Evolutionary conservation across 2,888 invertebrate species (phyloP).

Genomic region (Drosophila pullipes): DNA sequence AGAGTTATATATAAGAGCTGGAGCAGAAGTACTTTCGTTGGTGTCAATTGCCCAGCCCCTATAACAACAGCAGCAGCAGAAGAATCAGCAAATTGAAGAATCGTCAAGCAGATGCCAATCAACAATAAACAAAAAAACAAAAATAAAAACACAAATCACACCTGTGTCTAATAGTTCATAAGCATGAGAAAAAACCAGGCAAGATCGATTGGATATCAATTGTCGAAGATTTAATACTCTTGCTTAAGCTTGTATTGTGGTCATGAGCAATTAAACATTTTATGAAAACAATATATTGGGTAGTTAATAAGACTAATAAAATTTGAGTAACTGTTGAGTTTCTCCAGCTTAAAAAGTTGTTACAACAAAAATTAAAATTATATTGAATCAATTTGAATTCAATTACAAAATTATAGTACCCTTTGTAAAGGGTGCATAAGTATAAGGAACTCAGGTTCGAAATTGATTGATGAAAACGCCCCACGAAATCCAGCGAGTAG

Average conservation of each 20-base stretch:
- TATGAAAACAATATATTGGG: background rate
- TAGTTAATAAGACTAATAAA: background rate
- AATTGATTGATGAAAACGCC: slow-evolving; percentile 81
- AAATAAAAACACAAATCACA: slow-evolving; percentile 10
- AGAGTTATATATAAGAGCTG: slow-evolving; percentile 11
- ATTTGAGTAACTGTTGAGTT: background rate
- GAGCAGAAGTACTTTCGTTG: slow-evolving; percentile 51
- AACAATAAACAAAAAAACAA: background rate
- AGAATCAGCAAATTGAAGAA: slow-evolving; percentile 24
- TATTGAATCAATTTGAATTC: background rate
- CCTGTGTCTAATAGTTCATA: slow-evolving; percentile 6
- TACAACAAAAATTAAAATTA: background rate
- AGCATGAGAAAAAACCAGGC: slow-evolving; percentile 44
- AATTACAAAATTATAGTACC: slow-evolving; percentile 1
- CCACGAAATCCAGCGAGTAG: slow-evolving; percentile 34
- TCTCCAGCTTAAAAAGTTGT: background rate
- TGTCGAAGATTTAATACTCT: slow-evolving; percentile 12
- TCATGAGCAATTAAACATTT: background rate
- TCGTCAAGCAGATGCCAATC: slow-evolving; percentile 25
- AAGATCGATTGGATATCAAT: background rate
- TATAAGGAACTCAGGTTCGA: slow-evolving; percentile 48
- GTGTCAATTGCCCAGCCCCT: slow-evolving; percentile 66
- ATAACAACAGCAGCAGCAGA: slow-evolving; percentile 20
- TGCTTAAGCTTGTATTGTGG: background rate
- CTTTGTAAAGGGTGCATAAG: slow-evolving; percentile 1